These are phyloP conservation scores for Fratercula arctica DNA, from an alignment of 2,797 vertebrate genomes.

Conservation along the genomic window DNA sequence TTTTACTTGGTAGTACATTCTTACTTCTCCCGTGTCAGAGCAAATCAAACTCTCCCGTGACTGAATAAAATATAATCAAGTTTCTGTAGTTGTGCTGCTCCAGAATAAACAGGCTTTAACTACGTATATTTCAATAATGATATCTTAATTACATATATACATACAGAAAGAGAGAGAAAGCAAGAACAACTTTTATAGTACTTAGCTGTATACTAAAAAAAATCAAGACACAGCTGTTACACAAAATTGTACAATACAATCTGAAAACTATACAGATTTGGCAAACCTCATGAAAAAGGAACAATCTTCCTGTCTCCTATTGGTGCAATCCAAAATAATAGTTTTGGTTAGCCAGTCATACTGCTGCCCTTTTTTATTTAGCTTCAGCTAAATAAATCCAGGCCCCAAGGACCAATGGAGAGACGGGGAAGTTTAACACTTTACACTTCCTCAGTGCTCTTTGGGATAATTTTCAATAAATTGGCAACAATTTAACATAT, in stretches of 20 bases:
- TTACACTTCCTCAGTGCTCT: conserved; percentile 35
- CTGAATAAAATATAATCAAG: not conserved
- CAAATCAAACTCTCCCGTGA: not conserved
- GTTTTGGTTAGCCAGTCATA: not conserved
- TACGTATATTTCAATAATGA: not conserved
- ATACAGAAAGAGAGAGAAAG: not conserved
- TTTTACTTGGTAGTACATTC: not conserved
- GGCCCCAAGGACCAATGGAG: conserved; percentile 6
- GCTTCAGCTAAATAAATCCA: not conserved
- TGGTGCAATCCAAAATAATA: not conserved
- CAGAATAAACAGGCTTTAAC: not conserved
- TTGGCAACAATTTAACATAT: not conserved
- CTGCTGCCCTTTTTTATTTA: conserved; percentile 27
- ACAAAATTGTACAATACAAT: not conserved
- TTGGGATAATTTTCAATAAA: not conserved
- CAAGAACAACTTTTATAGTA: not conserved
- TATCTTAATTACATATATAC: not conserved
- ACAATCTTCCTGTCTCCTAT: not conserved
- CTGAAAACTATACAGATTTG: not conserved
- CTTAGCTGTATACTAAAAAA: not conserved
- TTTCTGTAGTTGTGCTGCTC: not conserved
- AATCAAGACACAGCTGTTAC: not conserved
- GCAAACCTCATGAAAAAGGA: not conserved
- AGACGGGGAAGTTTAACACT: conserved; percentile 16
- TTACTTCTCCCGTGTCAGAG: not conserved